Percentiles rank a stretch among this genome's conserved stretches.
phyloP scores from a whole-genome alignment of 2,113 vertebrate genomes.

The Macaca nemestrina region DNA sequence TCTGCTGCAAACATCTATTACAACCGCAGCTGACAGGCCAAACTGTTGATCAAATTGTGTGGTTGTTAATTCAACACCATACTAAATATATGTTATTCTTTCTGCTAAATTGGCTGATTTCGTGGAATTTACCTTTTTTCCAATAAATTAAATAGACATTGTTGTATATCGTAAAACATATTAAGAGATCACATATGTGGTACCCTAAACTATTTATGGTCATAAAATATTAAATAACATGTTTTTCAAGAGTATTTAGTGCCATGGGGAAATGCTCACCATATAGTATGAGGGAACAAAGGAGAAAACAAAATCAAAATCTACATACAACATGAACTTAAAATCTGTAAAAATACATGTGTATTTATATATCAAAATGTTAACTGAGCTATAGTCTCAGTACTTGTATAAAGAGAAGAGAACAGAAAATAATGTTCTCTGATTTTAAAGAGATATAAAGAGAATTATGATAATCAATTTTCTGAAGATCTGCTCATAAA shows the following conservation, averaged over 20 bases:
- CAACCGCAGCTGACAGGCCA: background rate
- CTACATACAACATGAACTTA: background rate
- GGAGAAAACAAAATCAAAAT: background rate
- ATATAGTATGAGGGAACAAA: background rate
- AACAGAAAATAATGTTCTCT: background rate
- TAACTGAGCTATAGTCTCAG: background rate
- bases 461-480: background rate
- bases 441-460: background rate
- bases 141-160: background rate
- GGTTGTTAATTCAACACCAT: background rate
- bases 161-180: background rate
- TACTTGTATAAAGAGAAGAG: background rate
- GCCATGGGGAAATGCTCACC: background rate
- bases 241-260: background rate
- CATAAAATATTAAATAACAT: background rate
- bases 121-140: background rate
- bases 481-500: background rate
- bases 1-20: fast-evolving
- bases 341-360: background rate
- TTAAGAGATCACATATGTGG: background rate
- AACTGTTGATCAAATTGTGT: background rate
- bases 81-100: background rate
- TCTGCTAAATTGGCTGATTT: background rate
- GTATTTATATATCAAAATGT: background rate
- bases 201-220: background rate